Conservation (phyloP, 2,888 invertebrate species). For the Mythimna albipuncta region DNA sequence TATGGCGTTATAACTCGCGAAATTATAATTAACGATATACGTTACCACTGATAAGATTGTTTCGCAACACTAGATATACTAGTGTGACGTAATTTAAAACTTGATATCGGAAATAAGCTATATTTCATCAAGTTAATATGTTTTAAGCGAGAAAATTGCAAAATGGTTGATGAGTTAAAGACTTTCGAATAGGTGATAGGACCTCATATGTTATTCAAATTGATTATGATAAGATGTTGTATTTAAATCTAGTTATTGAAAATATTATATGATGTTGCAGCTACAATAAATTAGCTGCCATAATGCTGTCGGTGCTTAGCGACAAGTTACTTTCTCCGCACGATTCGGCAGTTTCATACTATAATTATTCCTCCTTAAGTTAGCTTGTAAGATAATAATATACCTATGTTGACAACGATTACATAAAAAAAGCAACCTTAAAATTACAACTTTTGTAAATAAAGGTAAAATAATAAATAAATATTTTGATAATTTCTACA, state of each 20-base stretch:
- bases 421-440: neutral
- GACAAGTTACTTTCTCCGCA: constrained; percentile 63
- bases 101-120: constrained; percentile 22
- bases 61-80: constrained; percentile 26
- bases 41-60: constrained; percentile 25
- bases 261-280: constrained; percentile 32
- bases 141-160: constrained; percentile 32
- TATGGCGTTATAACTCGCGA: constrained; percentile 21
- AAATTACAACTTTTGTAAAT: neutral
- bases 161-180: constrained; percentile 2
- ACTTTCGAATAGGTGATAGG: constrained; percentile 40
- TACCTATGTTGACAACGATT: constrained; percentile 1
- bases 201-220: constrained; percentile 39
- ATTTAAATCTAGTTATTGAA: constrained; percentile 12
- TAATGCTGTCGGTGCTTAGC: constrained; percentile 12
- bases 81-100: constrained; percentile 28
- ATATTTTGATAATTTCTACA: too few species aligned
- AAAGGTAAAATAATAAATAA: neutral
- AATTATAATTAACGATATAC: constrained; percentile 29
- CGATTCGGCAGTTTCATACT: constrained; percentile 55
- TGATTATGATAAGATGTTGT: constrained; percentile 29
- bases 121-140: constrained; percentile 18
- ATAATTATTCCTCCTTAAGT: constrained; percentile 20
- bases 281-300: constrained; percentile 21
- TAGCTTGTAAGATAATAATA: constrained; percentile 19